Percentiles rank a stretch among this genome's conserved stretches.
phyloP scores from a whole-genome alignment of 64 coral and sea anemone genomes.

The Hydrozoanthus tunicans region DNA sequence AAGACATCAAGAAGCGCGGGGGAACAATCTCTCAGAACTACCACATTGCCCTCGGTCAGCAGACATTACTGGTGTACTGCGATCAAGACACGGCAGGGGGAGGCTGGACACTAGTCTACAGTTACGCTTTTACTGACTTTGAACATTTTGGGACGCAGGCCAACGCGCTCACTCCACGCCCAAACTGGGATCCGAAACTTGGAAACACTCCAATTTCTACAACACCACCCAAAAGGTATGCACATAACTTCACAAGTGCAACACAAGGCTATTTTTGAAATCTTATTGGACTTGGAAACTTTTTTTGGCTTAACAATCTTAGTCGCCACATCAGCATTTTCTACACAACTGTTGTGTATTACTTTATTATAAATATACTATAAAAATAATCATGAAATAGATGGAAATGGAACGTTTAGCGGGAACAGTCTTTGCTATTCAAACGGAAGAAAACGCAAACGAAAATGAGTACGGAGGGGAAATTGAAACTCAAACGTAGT shows the following conservation, averaged over 20 bases:
- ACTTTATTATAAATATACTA: no score
- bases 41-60: not conserved
- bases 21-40: not conserved
- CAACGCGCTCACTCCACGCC: not conserved
- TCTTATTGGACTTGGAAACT: no score
- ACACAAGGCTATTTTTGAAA: no score
- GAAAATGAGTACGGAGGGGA: no score
- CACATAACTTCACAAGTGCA: not conserved
- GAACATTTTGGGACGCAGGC: not conserved
- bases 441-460: no score
- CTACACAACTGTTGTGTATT: no score
- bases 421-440: no score
- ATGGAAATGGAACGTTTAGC: no score
- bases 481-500: no score
- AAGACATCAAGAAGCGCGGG: not conserved
- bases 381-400: no score
- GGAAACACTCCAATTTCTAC: not conserved
- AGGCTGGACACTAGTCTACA: slow-evolving; percentile 1
- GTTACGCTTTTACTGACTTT: not conserved
- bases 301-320: no score
- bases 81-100: not conserved
- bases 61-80: not conserved
- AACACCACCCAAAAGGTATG: not conserved
- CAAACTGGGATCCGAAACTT: not conserved
- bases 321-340: no score